phyloP scores from a whole-genome alignment of 92 coral and sea anemone genomes.

The Porites divaricata region DNA sequence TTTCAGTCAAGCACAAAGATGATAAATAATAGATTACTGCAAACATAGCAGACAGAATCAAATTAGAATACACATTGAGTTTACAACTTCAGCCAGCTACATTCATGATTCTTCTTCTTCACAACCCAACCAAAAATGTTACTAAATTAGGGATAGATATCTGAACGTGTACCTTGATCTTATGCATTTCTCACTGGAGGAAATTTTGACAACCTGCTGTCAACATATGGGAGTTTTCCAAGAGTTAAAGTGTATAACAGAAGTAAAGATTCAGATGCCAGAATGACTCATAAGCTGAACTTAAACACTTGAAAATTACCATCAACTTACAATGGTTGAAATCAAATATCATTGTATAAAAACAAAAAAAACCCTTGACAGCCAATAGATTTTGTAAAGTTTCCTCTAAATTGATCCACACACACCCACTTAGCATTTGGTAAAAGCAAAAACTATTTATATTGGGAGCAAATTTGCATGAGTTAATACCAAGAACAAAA shows the following conservation, averaged over 20 bases:
- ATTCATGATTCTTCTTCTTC: background rate
- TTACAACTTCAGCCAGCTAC: background rate
- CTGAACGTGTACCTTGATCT: conserved; percentile 29
- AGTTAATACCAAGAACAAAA: conserved; percentile 8
- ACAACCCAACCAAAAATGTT: background rate
- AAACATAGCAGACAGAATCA: background rate
- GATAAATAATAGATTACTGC: background rate
- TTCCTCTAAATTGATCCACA: background rate
- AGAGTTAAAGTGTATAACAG: background rate
- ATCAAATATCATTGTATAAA: conserved; percentile 8
- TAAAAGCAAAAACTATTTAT: conserved; percentile 1
- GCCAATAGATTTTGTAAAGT: conserved; percentile 24
- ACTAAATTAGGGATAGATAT: background rate
- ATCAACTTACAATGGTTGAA: conserved; percentile 15
- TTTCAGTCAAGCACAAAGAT: background rate
- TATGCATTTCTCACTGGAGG: conserved; percentile 22
- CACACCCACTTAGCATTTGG: background rate
- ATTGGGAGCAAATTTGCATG: conserved; percentile 25
- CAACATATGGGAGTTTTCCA: background rate
- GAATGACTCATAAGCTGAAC: background rate
- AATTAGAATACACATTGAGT: background rate
- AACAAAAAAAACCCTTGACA: conserved; percentile 1
- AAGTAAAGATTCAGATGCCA: background rate
- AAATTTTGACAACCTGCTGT: background rate
- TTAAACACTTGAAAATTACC: conserved; percentile 26